Evolutionary conservation across 37 sponge, comb jelly and placozoan species (phyloP).

Genomic region (Bolinopsis microptera): DNA sequence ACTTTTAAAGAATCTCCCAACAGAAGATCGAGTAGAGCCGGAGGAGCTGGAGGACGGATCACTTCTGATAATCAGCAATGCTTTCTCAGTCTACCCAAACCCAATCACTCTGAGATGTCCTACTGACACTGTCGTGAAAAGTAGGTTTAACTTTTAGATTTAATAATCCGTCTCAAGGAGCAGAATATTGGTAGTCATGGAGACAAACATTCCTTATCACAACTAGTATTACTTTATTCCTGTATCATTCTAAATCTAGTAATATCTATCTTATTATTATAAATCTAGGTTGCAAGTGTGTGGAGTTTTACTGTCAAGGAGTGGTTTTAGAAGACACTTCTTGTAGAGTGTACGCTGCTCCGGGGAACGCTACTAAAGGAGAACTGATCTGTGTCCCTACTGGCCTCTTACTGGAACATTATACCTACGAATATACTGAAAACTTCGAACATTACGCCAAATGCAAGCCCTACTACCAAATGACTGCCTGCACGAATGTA

Average conservation of each 20-base stretch:
- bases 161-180: background rate
- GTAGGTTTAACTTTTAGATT: slow-evolving; percentile 15
- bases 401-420: background rate
- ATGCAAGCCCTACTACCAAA: background rate
- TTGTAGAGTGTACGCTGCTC: slow-evolving; percentile 31
- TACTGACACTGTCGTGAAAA: background rate
- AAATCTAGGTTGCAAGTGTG: slow-evolving; percentile 7
- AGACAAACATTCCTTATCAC: no score
- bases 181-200: no score
- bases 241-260: no score
- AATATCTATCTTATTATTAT: no score
- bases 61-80: background rate
- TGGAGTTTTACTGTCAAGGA: background rate
- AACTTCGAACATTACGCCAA: background rate
- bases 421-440: background rate
- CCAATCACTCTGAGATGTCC: background rate
- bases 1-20: no score
- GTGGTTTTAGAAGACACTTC: background rate
- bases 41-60: slow-evolving; percentile 4
- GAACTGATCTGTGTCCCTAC: background rate
- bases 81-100: background rate
- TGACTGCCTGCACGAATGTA: background rate
- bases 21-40: background rate
- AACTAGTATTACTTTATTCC: no score
- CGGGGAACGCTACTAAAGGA: background rate